Percentiles rank a stretch among this genome's conserved stretches.
Evolutionary conservation across 2,113 vertebrate genomes (phyloP).

Genomic region (Hiodon tergisus): DNA sequence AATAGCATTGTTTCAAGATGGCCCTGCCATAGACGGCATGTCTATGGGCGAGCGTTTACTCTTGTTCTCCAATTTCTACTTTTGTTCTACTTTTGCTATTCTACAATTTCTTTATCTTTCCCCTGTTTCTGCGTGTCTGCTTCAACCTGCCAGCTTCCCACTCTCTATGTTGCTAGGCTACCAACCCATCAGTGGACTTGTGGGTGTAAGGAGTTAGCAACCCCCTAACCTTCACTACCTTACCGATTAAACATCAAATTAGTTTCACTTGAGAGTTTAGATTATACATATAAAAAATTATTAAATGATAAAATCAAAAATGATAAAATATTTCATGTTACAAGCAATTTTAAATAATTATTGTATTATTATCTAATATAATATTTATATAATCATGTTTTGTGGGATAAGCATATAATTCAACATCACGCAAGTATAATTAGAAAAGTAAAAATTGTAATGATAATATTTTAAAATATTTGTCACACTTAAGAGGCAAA

Average conservation of each 20-base stretch:
- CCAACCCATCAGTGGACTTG: conserved; percentile 38
- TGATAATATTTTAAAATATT: too few relatives aligned
- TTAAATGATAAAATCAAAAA: too few relatives aligned
- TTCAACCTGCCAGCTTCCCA: conserved; percentile 43
- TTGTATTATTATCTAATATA: too few relatives aligned
- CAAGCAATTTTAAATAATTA: too few relatives aligned
- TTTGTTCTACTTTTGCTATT: neutral
- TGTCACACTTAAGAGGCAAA: too few relatives aligned
- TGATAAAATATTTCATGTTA: too few relatives aligned
- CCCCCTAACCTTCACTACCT: conserved; percentile 6
- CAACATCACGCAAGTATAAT: too few relatives aligned
- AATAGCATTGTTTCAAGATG: neutral
- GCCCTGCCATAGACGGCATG: neutral
- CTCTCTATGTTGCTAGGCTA: conserved; percentile 44
- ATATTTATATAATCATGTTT: too few relatives aligned
- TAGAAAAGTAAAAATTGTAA: too few relatives aligned
- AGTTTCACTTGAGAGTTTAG: conserved; percentile 25
- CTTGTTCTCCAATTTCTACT: neutral
- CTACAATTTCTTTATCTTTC: conserved; percentile 18
- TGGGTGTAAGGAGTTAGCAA: conserved; percentile 40
- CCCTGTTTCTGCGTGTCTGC: conserved; percentile 26
- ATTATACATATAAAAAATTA: neutral
- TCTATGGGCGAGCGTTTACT: neutral
- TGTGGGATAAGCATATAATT: too few relatives aligned
- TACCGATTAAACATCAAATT: conserved; percentile 39